Evolutionary conservation across 2,113 vertebrate species (phyloP), one percentile per base, ranked within the genome.

Genomic region (Eublepharis macularius): DNA sequence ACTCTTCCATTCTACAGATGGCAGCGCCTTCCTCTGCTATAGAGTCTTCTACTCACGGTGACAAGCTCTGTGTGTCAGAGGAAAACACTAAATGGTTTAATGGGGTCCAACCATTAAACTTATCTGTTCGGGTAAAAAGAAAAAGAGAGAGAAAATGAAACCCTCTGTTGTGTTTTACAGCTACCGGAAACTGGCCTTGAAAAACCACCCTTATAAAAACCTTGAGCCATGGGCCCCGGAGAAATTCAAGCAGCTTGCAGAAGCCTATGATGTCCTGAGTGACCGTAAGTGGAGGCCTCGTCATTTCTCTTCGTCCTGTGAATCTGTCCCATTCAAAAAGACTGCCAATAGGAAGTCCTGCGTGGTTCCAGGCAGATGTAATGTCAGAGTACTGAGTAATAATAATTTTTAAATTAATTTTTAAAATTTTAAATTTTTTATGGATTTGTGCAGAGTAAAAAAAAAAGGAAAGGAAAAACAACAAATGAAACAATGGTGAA

Each of bases 201-300:
- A 97, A 92, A 96, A 94, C 94, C 98, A 99, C 2, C 98, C 98
- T 0, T 26, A 95, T 14, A 97, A 90, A 80, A 97, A 96, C 87
- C 49, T 2, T 10, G 95, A 97, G 1, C 76, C 94, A 0, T 90
- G 93, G 79, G 95, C 96, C 0, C n/a, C 4, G 0, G 95, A 97
- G 80, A 97, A 57, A 14, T 99, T 99, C 94, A 87, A 51, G 36
- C 94, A 97, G 77, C 94, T 99, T 80, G 96, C 98, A 0, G 98
- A 99, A 92, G 98, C 98, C 63, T 99, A 98, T 6, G 98, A 99
- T 4, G 98, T 99, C 63, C 94, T 99, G 81, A 98, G 98, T 16
- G 98, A 99, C 94, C 96, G 98, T 99, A 88, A 98, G 98, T 96
- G 82, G 47, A 3, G 43, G 17, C 4, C 57, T 6, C 57, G 4